Evolutionary conservation across 2,888 invertebrate species (phyloP), one percentile per base, ranked within the genome.

Genomic region (Eumerus sabulonum): DNA sequence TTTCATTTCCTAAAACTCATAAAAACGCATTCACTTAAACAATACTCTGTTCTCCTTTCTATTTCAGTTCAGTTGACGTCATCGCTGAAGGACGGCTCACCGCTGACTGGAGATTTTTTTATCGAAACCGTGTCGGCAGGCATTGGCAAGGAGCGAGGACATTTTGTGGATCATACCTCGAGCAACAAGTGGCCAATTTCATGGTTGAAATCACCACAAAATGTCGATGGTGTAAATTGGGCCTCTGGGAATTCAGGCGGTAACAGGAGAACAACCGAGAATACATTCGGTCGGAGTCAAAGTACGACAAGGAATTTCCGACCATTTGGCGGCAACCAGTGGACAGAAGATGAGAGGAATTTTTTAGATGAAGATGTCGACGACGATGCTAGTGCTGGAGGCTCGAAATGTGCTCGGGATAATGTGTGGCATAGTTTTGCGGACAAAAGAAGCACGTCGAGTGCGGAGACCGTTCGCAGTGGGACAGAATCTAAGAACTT

Each of bases 151-250:
- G 84, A 84, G 67, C 84, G 85, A 71, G 86, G 86, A 53, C 84
- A 83, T 62, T 86, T 86, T 76, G 84, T 85, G 14, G 82, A 83
- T 57, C 83, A 84, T 74, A 66, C 81, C 68, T 74, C 82, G 44
- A 83, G 85, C 84, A 85, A 85, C 85, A 85, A 84, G 84, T 84
- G 84, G 84, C 85, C 85, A 82, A 83, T 85, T 81, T 83, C 84
- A 82, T 84, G 84, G 84, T 83, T 85, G 81, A 84, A 77, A 74
- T 47, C 83, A 76, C 76, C 83, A 44, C 84, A 81, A 67, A 82
- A 82, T 62, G 82, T 64, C 44, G 83, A 81, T 50, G 74, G 74
- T 64, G 82, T 50, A 62, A 82, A 72, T 81, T 77, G 76, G 81
- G 82, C 56, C 48, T 71, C 62, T 9, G 68, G 18, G 50, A 62